Evolutionary conservation across 2,888 invertebrate genomes (phyloP), one percentile per base, ranked within the genome.

Genomic region (Quadriops clusia): DNA sequence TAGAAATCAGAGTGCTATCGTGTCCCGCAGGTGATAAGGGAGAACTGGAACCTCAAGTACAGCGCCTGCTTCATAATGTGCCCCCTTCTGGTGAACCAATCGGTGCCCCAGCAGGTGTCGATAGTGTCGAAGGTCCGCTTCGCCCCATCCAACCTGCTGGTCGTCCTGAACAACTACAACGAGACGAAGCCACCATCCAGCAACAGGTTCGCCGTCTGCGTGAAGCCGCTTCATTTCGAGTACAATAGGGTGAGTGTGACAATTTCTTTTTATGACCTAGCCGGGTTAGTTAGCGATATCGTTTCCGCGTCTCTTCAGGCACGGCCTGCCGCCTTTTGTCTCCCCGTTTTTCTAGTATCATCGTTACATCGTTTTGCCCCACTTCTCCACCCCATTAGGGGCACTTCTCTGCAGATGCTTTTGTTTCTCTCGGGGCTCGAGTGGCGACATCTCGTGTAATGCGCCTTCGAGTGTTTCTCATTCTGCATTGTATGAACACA

Each of bases 21-120:
- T 7, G 22, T 10, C 7, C 22, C 7, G 3, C 22, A 75, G 80
- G 76, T 85, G 3, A 90, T 91, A 34, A 70, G 89, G 12, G 91
- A 91, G 56, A 90, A 91, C 56, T 91, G 91, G 91, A 90, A 86
- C 56, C 64, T 91, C 14, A 85, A 86, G 54, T 91, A 86, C 62
- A 87, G 86, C 54, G 91, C 91, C 5, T 82, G 84, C 47, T 91
- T 89, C 56, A 74, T 91, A 14, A 64, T 89, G 38, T 91, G 90
- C 47, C 77, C 84, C 5, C 61, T 87, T 34, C 71, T 74, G 17
- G 63, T 66, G 25, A 70, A 72, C 31, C 56, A 70, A 31, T 66
- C 68, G 3, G 62, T 69, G 18, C 83, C 83, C 1, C 63, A 66
- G 38, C 69, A 73, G n/a, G 77, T 83, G 21, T 81, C 82, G 30